Conservation (phyloP, 2,113 vertebrate species). For the Cepphus grylle region DNA sequence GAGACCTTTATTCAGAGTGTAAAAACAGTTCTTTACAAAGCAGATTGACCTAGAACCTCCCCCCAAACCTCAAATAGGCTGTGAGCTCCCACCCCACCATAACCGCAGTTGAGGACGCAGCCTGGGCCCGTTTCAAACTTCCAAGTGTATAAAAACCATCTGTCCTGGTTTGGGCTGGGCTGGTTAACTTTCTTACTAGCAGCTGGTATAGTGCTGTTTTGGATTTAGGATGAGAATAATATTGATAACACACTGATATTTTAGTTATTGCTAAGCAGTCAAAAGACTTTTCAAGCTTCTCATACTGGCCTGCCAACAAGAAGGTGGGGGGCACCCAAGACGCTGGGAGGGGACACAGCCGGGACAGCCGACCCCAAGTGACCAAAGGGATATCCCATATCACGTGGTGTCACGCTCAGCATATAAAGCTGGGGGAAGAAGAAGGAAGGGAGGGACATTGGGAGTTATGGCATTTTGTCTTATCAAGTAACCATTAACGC, state of each 20-base stretch:
- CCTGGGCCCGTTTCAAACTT: neutral
- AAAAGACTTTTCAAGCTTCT: neutral
- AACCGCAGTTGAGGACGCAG: neutral
- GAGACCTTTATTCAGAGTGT: slow-evolving; percentile 46
- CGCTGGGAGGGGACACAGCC: neutral
- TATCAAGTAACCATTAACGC: neutral
- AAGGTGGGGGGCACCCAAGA: neutral
- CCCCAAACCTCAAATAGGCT: neutral
- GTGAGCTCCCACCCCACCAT: neutral
- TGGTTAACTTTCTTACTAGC: neutral
- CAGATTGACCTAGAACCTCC: neutral
- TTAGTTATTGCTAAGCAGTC: neutral
- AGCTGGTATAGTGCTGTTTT: neutral
- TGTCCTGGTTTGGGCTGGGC: neutral
- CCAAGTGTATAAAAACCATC: neutral
- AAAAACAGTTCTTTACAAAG: slow-evolving; percentile 5
- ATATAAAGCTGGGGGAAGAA: neutral
- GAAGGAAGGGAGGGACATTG: neutral
- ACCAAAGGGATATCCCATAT: neutral
- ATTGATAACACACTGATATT: neutral
- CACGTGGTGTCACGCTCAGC: neutral
- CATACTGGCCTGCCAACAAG: neutral
- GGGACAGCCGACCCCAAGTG: neutral
- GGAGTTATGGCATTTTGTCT: neutral
- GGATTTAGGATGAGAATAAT: neutral